Percentiles rank a stretch among this genome's conserved stretches.
Conservation (phyloP, 2,888 invertebrate genomes). For the Alsophila aescularia region DNA sequence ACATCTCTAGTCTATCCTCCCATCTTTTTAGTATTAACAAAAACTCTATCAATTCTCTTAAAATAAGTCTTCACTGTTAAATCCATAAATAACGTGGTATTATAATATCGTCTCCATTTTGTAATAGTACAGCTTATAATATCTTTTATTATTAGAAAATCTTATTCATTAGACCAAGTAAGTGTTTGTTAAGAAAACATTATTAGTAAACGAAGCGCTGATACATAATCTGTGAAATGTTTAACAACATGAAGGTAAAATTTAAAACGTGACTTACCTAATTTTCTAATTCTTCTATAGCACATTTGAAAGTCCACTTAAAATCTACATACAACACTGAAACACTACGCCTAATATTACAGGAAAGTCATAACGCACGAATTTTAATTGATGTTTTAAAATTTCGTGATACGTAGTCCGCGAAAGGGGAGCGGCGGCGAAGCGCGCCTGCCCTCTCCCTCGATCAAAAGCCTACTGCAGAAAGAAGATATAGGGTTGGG, state of each 20-base stretch:
- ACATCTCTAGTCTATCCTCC: no score
- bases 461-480: slow-evolving; percentile 64
- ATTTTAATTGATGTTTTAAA: slow-evolving; percentile 28
- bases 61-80: background rate
- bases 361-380: slow-evolving; percentile 11
- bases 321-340: slow-evolving; percentile 21
- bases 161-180: background rate
- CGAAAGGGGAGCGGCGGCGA: slow-evolving; percentile 26
- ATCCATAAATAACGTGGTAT: background rate
- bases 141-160: background rate
- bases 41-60: no score
- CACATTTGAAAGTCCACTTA: slow-evolving; percentile 6
- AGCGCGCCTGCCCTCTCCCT: slow-evolving; percentile 47
- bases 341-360: slow-evolving; percentile 10
- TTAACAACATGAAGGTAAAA: slow-evolving; percentile 12
- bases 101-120: background rate
- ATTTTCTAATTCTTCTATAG: slow-evolving; percentile 24
- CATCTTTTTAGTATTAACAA: no score
- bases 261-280: slow-evolving; percentile 3
- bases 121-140: background rate
- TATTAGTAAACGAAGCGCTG: slow-evolving; percentile 1
- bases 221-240: slow-evolving; percentile 10
- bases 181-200: background rate
- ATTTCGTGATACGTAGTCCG: slow-evolving; percentile 24
- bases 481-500: slow-evolving; percentile 52